These are phyloP conservation scores for Leptinotarsa lineolata DNA, from an alignment of 1,140 invertebrate species.

Conservation along the genomic window DNA sequence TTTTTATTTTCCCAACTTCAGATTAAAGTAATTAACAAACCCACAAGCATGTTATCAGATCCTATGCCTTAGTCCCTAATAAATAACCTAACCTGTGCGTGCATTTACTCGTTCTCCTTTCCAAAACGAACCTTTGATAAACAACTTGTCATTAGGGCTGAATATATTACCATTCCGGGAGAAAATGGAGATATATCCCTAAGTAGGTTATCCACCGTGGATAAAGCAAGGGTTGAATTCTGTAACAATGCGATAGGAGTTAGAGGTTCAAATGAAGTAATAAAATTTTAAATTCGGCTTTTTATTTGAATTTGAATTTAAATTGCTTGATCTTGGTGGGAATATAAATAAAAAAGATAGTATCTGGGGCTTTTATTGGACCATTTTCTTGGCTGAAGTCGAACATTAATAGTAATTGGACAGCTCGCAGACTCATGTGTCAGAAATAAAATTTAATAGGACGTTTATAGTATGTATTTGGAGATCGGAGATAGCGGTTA, in stretches of 20 bases:
- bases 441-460: constrained; percentile 4
- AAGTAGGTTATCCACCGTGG: not conserved
- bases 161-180: not conserved
- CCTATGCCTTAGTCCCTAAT: not conserved
- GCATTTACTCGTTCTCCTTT: not conserved
- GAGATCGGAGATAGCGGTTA: not conserved
- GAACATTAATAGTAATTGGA: not conserved
- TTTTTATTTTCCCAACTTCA: constrained; percentile 6
- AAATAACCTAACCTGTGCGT: constrained; percentile 7
- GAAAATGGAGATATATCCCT: not conserved
- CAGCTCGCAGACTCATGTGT: constrained; percentile 7
- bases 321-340: not conserved
- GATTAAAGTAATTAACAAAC: constrained; percentile 12
- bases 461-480: constrained; percentile 3
- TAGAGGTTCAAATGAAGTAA: not conserved
- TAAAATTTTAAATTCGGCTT: not conserved
- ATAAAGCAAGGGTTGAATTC: not conserved
- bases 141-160: constrained; percentile 2
- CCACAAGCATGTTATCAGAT: constrained; percentile 12
- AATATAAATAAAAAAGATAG: not conserved
- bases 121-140: constrained; percentile 5
- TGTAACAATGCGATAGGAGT: not conserved
- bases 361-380: not conserved
- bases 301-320: not conserved
- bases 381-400: not conserved